Evolutionary conservation across 2,888 invertebrate genomes (phyloP).

Genomic region (Xestia sexstrigata): DNA sequence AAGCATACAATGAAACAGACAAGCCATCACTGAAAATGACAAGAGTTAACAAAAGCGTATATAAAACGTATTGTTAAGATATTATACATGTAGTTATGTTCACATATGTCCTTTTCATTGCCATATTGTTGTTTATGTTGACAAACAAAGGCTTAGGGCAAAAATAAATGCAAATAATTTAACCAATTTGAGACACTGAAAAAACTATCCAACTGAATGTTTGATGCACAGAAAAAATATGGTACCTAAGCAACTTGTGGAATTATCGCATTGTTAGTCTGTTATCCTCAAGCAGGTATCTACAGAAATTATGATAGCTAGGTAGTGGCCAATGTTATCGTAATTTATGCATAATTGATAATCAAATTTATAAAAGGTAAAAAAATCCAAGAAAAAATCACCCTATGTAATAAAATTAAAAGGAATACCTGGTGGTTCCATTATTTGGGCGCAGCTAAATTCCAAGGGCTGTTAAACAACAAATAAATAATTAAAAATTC

Average conservation of each 20-base stretch:
- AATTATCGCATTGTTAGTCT: slow-evolving; percentile 17
- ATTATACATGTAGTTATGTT: not conserved
- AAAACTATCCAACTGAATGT: not conserved
- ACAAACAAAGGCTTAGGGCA: slow-evolving; percentile 16
- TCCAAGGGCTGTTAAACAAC: slow-evolving; percentile 33
- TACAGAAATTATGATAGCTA: slow-evolving; percentile 2
- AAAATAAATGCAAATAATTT: not conserved
- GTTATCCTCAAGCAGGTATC: slow-evolving; percentile 1
- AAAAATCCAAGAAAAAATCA: not conserved
- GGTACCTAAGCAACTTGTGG: not conserved
- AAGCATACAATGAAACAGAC: not conserved
- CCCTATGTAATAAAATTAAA: not conserved
- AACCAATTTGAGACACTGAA: not conserved
- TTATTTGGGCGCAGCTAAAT: slow-evolving; percentile 20
- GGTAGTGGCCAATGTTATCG: not conserved
- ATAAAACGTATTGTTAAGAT: not conserved
- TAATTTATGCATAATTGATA: not conserved
- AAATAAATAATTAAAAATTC: slow-evolving; percentile 41
- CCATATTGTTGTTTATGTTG: slow-evolving; percentile 39
- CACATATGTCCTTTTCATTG: slow-evolving; percentile 9
- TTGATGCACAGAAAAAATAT: not conserved
- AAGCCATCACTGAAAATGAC: not conserved
- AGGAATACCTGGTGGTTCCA: slow-evolving; percentile 38
- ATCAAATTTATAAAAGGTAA: not conserved
- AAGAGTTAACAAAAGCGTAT: not conserved